A percentile compares a stretch with the other conserved stretches of the same genome.
phyloP scores from a whole-genome alignment of 2,797 vertebrate species.

The Coregonus sp. region DNA sequence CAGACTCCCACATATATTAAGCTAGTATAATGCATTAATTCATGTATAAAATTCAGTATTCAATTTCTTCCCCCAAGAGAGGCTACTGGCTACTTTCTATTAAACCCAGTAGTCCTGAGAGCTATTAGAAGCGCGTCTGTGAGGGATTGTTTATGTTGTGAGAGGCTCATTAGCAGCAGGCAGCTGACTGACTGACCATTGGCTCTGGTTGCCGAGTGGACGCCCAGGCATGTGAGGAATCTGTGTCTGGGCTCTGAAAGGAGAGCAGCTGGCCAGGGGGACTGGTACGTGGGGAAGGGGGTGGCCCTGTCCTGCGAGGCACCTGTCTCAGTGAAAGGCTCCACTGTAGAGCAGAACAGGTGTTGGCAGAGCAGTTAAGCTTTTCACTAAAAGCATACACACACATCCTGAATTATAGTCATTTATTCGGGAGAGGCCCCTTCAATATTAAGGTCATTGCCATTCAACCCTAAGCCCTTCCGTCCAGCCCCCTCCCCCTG shows the following conservation, averaged over 20 bases:
- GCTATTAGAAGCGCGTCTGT: too few relatives aligned
- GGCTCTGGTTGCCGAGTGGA: conserved; percentile 56
- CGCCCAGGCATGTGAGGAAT: conserved; percentile 70
- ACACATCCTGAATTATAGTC: conserved; percentile 56
- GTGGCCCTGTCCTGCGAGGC: conserved; percentile 43
- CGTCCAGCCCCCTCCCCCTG: conserved; percentile 25
- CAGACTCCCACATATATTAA: neutral
- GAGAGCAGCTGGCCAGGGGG: conserved; percentile 64
- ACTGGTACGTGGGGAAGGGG: conserved; percentile 20
- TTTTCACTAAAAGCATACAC: conserved; percentile 53
- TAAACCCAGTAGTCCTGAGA: neutral
- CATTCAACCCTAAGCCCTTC: conserved; percentile 47
- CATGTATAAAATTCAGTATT: too few relatives aligned
- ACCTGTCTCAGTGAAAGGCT: conserved; percentile 82
- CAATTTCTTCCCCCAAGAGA: neutral
- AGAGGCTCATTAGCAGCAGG: conserved; percentile 12
- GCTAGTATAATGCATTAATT: too few relatives aligned
- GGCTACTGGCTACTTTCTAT: neutral
- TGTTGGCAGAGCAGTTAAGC: conserved; percentile 70
- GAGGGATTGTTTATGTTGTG: neutral
- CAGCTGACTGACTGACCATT: conserved; percentile 23
- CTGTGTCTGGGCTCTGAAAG: conserved; percentile 58
- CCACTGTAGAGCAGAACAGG: conserved; percentile 76
- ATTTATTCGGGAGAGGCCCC: conserved; percentile 52
- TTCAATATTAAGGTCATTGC: conserved; percentile 61